Evolutionary conservation across 2,113 vertebrate genomes (phyloP).

Genomic region (Sinocyclocheilus anophthalmus): DNA sequence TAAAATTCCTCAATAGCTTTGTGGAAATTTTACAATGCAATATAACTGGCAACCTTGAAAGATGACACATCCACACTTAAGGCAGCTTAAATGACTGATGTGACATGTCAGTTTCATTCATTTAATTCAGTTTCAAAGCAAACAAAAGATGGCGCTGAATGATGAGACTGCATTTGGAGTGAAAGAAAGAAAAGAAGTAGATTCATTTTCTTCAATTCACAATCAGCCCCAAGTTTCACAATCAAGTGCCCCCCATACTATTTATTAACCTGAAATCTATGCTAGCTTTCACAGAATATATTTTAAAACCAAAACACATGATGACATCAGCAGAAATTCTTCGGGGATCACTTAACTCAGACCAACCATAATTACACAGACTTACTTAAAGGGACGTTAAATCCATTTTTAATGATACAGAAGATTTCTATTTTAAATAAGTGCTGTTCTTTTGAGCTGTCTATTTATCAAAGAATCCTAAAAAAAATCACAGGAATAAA

Average conservation of each 20-base stretch:
- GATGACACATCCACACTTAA: conserved; percentile 1
- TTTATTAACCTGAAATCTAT: neutral
- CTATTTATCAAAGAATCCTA: neutral
- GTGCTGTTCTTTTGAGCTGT: neutral
- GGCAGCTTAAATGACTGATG: neutral
- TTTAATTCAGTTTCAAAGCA: conserved; percentile 1
- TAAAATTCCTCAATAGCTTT: neutral
- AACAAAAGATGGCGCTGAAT: neutral
- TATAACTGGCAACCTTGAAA: neutral
- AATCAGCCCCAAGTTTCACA: neutral
- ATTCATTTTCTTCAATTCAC: neutral
- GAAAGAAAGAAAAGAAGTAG: neutral
- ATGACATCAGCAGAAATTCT: neutral
- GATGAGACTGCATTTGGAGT: neutral
- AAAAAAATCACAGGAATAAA: neutral
- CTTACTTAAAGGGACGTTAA: neutral
- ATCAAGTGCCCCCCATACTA: neutral
- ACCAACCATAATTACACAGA: neutral
- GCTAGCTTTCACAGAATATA: neutral
- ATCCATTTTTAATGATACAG: neutral
- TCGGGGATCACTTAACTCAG: neutral
- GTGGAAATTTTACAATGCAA: neutral
- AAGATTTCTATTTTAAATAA: neutral
- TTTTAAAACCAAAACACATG: neutral
- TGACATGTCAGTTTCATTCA: neutral